These are phyloP conservation scores for Aegithalos caudatus DNA, from an alignment of 2,113 vertebrate species.

Conservation along the genomic window DNA sequence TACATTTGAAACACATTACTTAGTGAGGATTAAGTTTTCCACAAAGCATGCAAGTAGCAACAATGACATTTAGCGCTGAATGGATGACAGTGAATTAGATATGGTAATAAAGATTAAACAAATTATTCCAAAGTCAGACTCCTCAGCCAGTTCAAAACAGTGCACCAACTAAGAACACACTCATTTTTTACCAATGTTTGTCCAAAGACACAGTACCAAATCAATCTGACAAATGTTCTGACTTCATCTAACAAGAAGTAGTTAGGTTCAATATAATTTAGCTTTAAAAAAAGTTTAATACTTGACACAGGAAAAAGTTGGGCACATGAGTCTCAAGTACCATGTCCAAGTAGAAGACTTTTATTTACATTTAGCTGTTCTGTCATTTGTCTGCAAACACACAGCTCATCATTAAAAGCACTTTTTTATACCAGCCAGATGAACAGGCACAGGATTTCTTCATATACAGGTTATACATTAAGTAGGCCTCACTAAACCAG, in stretches of 20 bases:
- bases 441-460: neutral
- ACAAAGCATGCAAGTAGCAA: neutral
- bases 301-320: rapidly evolving
- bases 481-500: neutral
- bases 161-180: neutral
- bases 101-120: neutral
- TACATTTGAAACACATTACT: neutral
- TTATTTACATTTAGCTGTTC: neutral
- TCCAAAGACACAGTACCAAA: neutral
- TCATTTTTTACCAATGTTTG: neutral
- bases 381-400: neutral
- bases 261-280: neutral
- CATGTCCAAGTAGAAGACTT: neutral
- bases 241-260: neutral
- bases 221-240: neutral
- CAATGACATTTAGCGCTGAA: neutral
- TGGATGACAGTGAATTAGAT: neutral
- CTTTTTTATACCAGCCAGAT: neutral
- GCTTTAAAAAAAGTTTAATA: neutral
- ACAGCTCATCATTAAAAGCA: neutral
- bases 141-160: neutral
- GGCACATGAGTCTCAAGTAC: neutral
- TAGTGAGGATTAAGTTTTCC: neutral
- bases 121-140: neutral
- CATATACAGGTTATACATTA: neutral